Evolutionary conservation across 2,888 invertebrate species (phyloP).

Genomic region (Trissolcus japonicus): DNA sequence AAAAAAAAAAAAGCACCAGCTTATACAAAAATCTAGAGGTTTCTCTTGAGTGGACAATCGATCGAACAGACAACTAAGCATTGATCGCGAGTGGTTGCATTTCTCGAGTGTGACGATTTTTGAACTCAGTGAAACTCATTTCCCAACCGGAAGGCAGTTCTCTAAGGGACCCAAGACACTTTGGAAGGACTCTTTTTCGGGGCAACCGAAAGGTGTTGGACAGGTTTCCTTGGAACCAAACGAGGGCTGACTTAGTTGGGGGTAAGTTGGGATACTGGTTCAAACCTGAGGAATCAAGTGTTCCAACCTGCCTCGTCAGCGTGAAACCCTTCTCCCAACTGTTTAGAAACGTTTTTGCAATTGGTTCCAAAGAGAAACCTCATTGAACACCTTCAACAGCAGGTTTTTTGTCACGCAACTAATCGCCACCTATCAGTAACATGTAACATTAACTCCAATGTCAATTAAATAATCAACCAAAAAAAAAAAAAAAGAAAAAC

Average conservation of each 20-base stretch:
- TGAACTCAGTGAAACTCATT: conserved; percentile 30
- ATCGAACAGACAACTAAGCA: conserved; percentile 7
- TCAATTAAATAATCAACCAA: not conserved
- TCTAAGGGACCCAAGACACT: not conserved
- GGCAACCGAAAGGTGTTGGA: conserved; percentile 25
- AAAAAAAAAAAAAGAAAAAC: not conserved
- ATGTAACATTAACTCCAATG: not conserved
- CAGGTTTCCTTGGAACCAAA: conserved; percentile 9
- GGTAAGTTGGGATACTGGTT: conserved; percentile 32
- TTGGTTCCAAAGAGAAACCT: conserved; percentile 14
- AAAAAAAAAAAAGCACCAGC: not conserved
- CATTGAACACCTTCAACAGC: conserved; percentile 11
- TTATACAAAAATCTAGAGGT: conserved; percentile 20
- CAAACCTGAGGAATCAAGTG: conserved; percentile 9
- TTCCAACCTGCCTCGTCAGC: conserved; percentile 13
- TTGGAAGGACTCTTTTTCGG: conserved; percentile 9
- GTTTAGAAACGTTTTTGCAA: not conserved
- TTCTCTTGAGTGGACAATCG: conserved; percentile 26
- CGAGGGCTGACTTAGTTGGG: not conserved
- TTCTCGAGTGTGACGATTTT: conserved; percentile 47
- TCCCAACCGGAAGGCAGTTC: conserved; percentile 11
- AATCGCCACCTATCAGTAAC: not conserved
- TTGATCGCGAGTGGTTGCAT: conserved; percentile 51
- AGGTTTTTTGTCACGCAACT: conserved; percentile 25
- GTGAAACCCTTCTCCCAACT: not conserved